Evolutionary conservation across 30 jellyfish, hydroid and myxozoan genomes (phyloP).

Genomic region (Mastigias papua): DNA sequence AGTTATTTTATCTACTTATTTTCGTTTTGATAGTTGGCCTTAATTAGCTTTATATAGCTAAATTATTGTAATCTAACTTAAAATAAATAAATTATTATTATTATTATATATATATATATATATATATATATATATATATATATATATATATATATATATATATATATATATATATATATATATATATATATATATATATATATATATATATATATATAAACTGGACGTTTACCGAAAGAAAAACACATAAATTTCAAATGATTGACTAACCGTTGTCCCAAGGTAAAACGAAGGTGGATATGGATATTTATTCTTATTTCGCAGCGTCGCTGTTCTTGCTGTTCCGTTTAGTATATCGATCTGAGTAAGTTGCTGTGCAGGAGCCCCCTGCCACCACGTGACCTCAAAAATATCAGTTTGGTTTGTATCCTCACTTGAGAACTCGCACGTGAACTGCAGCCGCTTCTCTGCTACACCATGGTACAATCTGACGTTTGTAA

Average conservation of each 20-base stretch:
- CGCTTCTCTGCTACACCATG: conserved; percentile 77
- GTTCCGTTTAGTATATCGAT: conserved; percentile 35
- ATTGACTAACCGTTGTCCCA: conserved; percentile 54
- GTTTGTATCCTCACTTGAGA: conserved; percentile 63
- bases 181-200: no score
- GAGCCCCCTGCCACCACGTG: conserved; percentile 67
- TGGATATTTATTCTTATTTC: conserved; percentile 45
- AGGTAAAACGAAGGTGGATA: conserved; percentile 45
- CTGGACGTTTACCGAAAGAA: no score
- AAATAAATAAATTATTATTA: no score
- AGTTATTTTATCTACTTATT: no score
- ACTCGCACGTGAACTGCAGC: conserved; percentile 74
- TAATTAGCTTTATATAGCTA: no score
- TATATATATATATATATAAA: no score
- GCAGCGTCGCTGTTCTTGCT: conserved; percentile 36
- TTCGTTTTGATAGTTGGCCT: no score
- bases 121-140: no score
- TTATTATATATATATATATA: no score
- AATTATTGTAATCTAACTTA: no score
- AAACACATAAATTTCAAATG: not conserved
- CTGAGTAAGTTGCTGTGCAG: conserved; percentile 45
- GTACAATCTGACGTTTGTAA: conserved; percentile 43
- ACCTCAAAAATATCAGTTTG: conserved; percentile 63
- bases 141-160: no score
- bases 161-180: no score